Evolutionary conservation across 2,888 invertebrate species (phyloP), one percentile per base, ranked within the genome.

Genomic region (Aphelenchoides bicaudatus): DNA sequence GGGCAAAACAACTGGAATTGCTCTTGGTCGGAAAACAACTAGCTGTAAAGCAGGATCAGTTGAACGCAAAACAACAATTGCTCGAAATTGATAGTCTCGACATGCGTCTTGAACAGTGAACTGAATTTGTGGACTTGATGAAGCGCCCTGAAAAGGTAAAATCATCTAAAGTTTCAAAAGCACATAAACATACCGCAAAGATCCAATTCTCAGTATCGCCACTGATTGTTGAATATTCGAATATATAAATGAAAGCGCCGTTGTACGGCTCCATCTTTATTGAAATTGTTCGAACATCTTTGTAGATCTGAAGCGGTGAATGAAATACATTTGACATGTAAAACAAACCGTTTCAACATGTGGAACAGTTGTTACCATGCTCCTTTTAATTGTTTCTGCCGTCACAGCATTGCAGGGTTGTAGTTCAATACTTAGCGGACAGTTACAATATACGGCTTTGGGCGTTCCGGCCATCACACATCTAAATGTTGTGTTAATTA

Each of bases 71-170:
- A 74, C 69, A 21, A 68, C 65, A 21, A 74, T 57, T 2, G 71
- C 66, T 31, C 72, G 68, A 59, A 75, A 75, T 56, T 75, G 75
- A 58, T 75, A 75, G 58, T 75, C 75, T 13, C 71, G 65, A 58
- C 75, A 75, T 23, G 74, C 70, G 47, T 75, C 75, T 38, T 68
- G 65, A 27, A 75, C 67, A 37, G 66, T 64, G 65, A 75, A 75
- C 1, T 65, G 64, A 38, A 74, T 62, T 39, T 72, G 62, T 27
- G 75, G 74, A 39, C 62, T 65, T 6, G 68, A 59, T 2, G 74
- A 73, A 16, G 74, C 71, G 8, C 73, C 75, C 75, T 75, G 60
- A 38, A 73, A 46, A 51, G 21, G 16, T 19, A 6, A 43, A n/a
- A 43, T 16, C n/a, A n/a, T 6, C 28, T n/a, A 48, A n/a, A n/a